Base-by-base conservation (phyloP, 2,113 vertebrate genomes). In the Leuciscus idus region DNA sequence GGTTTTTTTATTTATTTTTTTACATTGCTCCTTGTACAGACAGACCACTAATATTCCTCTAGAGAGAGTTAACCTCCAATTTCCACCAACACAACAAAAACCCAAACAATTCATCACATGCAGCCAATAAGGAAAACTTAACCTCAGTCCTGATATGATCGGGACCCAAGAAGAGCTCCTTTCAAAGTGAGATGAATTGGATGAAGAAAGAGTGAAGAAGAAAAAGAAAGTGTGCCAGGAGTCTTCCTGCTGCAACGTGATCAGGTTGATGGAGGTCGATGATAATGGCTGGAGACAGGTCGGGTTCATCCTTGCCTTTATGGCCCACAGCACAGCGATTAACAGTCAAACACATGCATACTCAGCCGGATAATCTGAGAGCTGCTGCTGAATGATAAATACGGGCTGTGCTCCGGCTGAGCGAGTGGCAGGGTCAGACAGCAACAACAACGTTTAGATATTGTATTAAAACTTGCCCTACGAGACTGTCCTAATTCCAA, bases 391-490 rank as follows among this genome's bases (percentile, higher is more conserved):
- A 84, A 86, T 84, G 81, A 87, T 84, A 84, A 86, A 86, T n/a
- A n/a, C 59, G 13, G 66, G 17, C 26, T 43, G 36, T 55, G 28
- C 64, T n/a, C 39, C 17, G 43, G 76, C 79, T 66, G 81, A 75
- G 59, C 46, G 50, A 21, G 80, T 30, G 66, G 76, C 73, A 72
- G 81, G 73, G 68, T 59, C 80, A 36, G 84, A 70, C 36, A 9
- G 55, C 70, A 72, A 77, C 82, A 59, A 74, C 55, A 15, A 61
- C 46, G 19, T 86, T 87, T 70, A 52, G 81, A 28, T 68, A 86
- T 73, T 70, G 61, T 77, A 86, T 88, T 88, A 88, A 66, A 26
- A 75, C 30, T 73, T 88, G 83, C 72, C 87, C 81, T 26, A 64
- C 2, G 66, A 80, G 21, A 86, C 62, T 50, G 55, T 26, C 46